Conservation (phyloP, 2,113 vertebrate genomes). For the Calidris pygmaea region DNA sequence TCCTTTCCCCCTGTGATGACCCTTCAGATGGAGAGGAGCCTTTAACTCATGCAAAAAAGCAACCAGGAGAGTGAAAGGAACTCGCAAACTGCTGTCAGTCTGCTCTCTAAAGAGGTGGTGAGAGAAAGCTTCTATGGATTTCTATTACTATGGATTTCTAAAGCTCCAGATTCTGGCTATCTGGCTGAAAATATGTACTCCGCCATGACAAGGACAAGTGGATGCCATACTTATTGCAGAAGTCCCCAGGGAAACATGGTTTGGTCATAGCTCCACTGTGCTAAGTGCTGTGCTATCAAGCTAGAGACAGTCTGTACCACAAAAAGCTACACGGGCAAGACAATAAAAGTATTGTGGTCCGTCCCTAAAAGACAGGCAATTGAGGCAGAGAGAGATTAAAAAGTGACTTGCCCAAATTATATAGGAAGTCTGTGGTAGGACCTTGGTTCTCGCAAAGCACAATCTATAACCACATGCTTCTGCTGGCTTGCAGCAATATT, state of each 20-base stretch:
- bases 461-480: neutral
- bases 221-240: neutral
- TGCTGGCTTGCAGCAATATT: neutral
- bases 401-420: constrained; percentile 23
- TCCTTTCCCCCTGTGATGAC: neutral
- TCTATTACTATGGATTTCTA: neutral
- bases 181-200: neutral
- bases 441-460: neutral
- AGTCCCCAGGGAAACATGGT: neutral
- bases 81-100: neutral
- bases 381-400: neutral
- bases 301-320: constrained; percentile 56
- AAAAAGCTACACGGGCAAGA: neutral
- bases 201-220: neutral
- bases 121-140: neutral
- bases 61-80: neutral
- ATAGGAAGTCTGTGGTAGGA: constrained; percentile 14
- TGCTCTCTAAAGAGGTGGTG: neutral
- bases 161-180: neutral
- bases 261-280: neutral
- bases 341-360: neutral
- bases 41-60: neutral
- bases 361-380: neutral
- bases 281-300: neutral
- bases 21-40: neutral